Evolutionary conservation across 2,797 vertebrate species (phyloP), one percentile per base, ranked within the genome.

Genomic region (Phataginus tetradactyla): DNA sequence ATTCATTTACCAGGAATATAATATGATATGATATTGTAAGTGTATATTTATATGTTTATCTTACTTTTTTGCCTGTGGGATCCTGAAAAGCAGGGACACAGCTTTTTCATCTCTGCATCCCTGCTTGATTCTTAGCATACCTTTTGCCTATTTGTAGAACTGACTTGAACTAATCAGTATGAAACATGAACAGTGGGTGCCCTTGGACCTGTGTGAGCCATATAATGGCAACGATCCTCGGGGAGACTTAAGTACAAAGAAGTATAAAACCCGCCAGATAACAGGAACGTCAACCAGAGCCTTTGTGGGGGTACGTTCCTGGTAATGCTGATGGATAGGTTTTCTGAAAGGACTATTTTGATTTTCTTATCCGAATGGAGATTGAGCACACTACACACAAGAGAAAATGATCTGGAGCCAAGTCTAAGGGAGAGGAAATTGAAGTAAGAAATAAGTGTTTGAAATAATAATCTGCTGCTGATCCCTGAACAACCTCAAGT

Each of bases 401-500:
- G 97, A 97, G 88, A 96, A 96, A 96, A 89, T 94, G 94, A 97
- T 97, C 96, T 96, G 91, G 91, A 96, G 79, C 92, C 96, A 80
- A 91, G 94, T 96, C 92, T 86, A 59, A 94, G 85, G 71, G 91
- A 94, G 59, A 90, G 96, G 94, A 97, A 96, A 92, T 88, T 95
- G 97, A 97, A 95, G 79, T 64, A 92, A 96, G 71, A 96, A 98
- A 94, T 84, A 61, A 93, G 95, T 84, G 79, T 97, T 96, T 96
- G 94, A 71, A 95, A 96, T 95, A 97, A 97, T 96, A 97, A 97
- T 97, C 84, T 92, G 89, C 86, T 75, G 49, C 96, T 97, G 97
- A 98, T 97, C 95, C 91, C 84, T 1, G 96, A 96, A 77, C 81
- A 94, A 92, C 90, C 68, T 95, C 1, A 91, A 97, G 93, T 71